A percentile compares a stretch with the other conserved stretches of the same genome.
Conservation (phyloP, 2,113 vertebrate species). For the Corythoichthys intestinalis region DNA sequence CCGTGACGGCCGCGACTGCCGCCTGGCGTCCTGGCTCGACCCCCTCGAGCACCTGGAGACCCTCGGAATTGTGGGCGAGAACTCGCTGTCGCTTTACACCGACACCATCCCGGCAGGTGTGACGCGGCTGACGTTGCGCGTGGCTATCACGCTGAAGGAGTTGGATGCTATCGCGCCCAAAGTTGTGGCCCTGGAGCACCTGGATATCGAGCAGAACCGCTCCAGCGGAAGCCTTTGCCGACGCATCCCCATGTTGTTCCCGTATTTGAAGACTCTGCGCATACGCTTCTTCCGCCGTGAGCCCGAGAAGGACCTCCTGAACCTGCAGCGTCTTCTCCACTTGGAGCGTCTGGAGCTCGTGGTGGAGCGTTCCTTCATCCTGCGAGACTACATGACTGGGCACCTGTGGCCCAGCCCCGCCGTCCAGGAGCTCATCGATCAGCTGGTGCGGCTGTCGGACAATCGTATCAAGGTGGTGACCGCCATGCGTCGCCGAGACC, state of each 20-base stretch:
- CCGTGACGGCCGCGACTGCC: conserved; percentile 50
- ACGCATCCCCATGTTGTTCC: conserved; percentile 58
- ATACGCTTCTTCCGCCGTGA: conserved; percentile 59
- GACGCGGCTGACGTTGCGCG: conserved; percentile 47
- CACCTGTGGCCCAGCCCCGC: conserved; percentile 58
- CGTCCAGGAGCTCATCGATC: conserved; percentile 46
- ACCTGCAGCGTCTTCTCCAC: conserved; percentile 51
- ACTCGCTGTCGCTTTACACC: conserved; percentile 49
- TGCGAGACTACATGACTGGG: conserved; percentile 49
- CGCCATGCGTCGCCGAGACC: conserved; percentile 40
- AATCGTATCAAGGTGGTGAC: conserved; percentile 54
- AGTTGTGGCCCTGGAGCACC: conserved; percentile 48
- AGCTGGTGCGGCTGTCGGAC: conserved; percentile 43
- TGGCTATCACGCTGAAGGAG: conserved; percentile 59
- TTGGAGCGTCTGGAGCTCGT: conserved; percentile 59
- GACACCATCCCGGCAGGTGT: conserved; percentile 51
- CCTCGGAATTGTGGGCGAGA: conserved; percentile 52
- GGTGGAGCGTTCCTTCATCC: conserved; percentile 57
- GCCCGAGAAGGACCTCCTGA: conserved; percentile 60
- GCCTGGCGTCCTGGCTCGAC: conserved; percentile 56
- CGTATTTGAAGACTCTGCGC: conserved; percentile 52
- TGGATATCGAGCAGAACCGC: conserved; percentile 63
- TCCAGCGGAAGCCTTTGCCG: conserved; percentile 61
- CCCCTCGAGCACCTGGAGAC: conserved; percentile 45
- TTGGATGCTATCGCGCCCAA: conserved; percentile 59